Conservation (phyloP, 2,797 vertebrate genomes). For the Labroides dimidiatus region DNA sequence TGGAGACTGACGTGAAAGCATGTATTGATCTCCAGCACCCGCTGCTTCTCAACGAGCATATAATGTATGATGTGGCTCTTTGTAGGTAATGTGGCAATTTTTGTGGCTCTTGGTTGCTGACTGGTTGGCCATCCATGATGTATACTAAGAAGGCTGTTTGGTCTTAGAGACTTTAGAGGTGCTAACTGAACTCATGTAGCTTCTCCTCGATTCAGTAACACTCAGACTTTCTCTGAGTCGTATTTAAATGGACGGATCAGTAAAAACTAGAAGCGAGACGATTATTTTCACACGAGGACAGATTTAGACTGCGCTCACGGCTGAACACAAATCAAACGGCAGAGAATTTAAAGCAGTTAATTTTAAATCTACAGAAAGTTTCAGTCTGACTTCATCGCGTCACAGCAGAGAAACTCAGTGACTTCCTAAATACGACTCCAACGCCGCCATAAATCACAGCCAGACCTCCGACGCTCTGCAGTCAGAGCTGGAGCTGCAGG, state of each 20-base stretch:
- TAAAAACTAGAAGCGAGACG: neutral
- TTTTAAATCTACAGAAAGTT: conserved; percentile 17
- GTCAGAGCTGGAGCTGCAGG: conserved; percentile 50
- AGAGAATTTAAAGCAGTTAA: conserved; percentile 11
- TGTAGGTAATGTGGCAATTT: too few relatives aligned
- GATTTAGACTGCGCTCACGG: neutral
- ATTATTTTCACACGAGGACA: conserved; percentile 4
- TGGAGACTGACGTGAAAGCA: too few relatives aligned
- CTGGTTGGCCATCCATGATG: too few relatives aligned
- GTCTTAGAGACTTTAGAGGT: too few relatives aligned
- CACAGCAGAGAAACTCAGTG: conserved; percentile 24
- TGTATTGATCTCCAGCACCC: too few relatives aligned
- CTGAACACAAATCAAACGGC: neutral
- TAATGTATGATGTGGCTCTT: too few relatives aligned
- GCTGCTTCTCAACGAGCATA: too few relatives aligned
- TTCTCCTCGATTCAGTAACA: too few relatives aligned
- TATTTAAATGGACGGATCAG: too few relatives aligned
- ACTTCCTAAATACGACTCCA: conserved; percentile 43
- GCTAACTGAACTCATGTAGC: too few relatives aligned
- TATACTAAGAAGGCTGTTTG: too few relatives aligned
- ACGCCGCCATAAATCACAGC: conserved; percentile 63
- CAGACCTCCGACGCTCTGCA: conserved; percentile 47
- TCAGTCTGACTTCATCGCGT: conserved; percentile 24
- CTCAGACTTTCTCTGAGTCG: neutral
- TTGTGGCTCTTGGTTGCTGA: too few relatives aligned